phyloP scores from a whole-genome alignment of 2,888 invertebrate genomes.

The Ptychoptera contaminata region DNA sequence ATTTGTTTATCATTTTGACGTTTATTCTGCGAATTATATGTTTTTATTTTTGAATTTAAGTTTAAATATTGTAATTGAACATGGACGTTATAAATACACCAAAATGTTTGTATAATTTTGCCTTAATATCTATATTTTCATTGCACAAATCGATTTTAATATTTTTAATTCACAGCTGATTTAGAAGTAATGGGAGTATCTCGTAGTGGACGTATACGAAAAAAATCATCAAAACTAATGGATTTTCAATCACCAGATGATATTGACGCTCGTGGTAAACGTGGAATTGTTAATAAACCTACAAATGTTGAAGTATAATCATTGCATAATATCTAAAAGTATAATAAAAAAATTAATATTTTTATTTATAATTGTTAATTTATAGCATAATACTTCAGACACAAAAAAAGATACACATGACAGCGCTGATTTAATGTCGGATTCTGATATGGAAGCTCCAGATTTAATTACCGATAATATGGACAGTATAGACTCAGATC shows the following conservation, averaged over 20 bases:
- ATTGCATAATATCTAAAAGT: neutral
- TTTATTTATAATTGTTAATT: neutral
- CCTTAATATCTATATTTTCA: no score
- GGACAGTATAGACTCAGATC: slow-evolving; percentile 15
- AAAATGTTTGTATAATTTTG: no score
- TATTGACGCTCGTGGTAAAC: slow-evolving; percentile 33
- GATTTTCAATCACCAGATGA: slow-evolving; percentile 89
- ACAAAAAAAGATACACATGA: slow-evolving; percentile 6
- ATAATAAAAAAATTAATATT: neutral
- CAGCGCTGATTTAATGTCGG: slow-evolving; percentile 12
- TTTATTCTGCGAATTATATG: no score
- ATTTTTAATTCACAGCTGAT: slow-evolving; percentile 35
- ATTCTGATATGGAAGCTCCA: slow-evolving; percentile 13
- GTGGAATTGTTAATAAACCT: neutral
- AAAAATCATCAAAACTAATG: slow-evolving; percentile 86
- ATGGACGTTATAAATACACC: no score
- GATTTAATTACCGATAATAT: slow-evolving; percentile 13
- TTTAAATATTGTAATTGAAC: no score
- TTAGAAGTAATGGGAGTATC: slow-evolving; percentile 76
- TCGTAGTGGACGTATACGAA: slow-evolving; percentile 76
- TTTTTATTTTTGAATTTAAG: no score
- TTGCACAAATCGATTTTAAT: no score
- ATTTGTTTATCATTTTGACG: no score
- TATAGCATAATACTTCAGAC: neutral
- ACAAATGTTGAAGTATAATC: neutral